Evolutionary conservation across 2,797 vertebrate genomes (phyloP).

Genomic region (Argentina silus): DNA sequence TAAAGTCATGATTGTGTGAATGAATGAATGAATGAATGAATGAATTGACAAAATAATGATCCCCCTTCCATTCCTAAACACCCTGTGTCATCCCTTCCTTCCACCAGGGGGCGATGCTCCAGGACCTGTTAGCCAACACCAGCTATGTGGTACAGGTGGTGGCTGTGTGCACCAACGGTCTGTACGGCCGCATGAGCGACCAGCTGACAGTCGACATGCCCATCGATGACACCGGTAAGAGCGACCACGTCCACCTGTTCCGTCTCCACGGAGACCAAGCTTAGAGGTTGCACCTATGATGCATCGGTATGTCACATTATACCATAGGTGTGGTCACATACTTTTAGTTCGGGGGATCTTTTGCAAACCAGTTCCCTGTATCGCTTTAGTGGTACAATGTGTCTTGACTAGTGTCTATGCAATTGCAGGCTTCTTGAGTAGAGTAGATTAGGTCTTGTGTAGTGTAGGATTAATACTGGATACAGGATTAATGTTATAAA

Average conservation of each 20-base stretch:
- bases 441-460: too few relatives aligned
- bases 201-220: constrained; percentile 87
- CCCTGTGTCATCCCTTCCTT: constrained; percentile 21
- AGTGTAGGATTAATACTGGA: too few relatives aligned
- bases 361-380: constrained; percentile 72
- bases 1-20: not conserved
- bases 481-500: too few relatives aligned
- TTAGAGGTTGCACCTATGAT: not conserved
- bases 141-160: constrained; percentile 94
- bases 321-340: too few relatives aligned
- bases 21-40: not conserved
- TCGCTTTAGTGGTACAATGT: not conserved
- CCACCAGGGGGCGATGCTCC: constrained; percentile 92
- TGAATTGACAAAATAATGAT: not conserved
- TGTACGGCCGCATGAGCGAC: constrained; percentile 89
- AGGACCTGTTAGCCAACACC: constrained; percentile 86
- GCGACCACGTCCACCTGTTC: constrained; percentile 31
- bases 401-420: not conserved
- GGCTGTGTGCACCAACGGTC: constrained; percentile 91
- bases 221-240: constrained; percentile 88
- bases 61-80: not conserved
- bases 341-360: constrained; percentile 25
- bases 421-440: too few relatives aligned
- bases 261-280: constrained; percentile 42
- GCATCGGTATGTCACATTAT: not conserved